Conservation (phyloP, 2,888 invertebrate species). For the Amphipyra tragopoginis region DNA sequence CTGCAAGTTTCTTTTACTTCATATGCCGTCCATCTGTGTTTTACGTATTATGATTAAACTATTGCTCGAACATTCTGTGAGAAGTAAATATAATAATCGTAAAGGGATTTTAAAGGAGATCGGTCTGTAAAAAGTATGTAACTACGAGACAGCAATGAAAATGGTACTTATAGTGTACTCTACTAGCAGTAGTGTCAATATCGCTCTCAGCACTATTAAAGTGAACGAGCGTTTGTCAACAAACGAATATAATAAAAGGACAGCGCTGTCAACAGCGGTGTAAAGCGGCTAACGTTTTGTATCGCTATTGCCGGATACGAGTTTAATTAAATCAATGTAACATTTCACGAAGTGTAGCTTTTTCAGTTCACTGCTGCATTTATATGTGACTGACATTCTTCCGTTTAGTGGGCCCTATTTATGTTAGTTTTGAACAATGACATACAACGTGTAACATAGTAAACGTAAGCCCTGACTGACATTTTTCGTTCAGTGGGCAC, state of each 20-base stretch:
- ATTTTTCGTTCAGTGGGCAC: too few species aligned
- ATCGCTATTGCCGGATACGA: slow-evolving; percentile 21
- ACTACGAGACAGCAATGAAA: too few species aligned
- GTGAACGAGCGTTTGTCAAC: slow-evolving; percentile 25
- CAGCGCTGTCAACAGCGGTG: slow-evolving; percentile 22
- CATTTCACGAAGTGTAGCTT: slow-evolving; percentile 28
- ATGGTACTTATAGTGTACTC: neutral
- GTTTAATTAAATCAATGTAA: slow-evolving; percentile 52
- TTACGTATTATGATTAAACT: neutral
- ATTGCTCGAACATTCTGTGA: too few species aligned
- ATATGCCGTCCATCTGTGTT: neutral
- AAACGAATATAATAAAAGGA: slow-evolving; percentile 38
- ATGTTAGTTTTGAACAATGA: too few species aligned
- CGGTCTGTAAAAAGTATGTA: too few species aligned
- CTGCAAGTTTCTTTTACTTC: slow-evolving; percentile 1
- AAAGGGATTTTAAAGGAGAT: too few species aligned
- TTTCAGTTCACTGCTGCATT: slow-evolving; percentile 28
- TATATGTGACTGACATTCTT: slow-evolving; percentile 15
- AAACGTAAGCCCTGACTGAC: too few species aligned
- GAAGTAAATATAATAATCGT: too few species aligned
- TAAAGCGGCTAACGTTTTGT: slow-evolving; percentile 30
- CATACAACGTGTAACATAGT: too few species aligned
- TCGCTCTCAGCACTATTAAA: slow-evolving; percentile 17
- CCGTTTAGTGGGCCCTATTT: slow-evolving; percentile 35
- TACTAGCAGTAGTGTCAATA: slow-evolving; percentile 7